Evolutionary conservation across 2,888 invertebrate species (phyloP), one percentile per base, ranked within the genome.

Genomic region (Galerucella pusilla): DNA sequence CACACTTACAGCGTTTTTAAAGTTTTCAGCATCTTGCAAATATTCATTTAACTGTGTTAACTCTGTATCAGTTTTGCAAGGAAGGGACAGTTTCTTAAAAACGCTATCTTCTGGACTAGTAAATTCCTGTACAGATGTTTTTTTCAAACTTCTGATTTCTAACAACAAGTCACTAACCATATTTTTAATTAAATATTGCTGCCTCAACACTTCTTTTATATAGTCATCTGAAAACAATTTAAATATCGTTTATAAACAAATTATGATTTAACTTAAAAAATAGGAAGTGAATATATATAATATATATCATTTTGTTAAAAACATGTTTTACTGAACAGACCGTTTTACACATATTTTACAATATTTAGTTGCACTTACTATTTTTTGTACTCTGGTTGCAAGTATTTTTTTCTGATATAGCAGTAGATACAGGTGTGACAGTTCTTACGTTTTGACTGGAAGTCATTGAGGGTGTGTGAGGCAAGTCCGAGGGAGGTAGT

Each of bases 221-320:
- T 66, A 66, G 20, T 66, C 66, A 66, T 16, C 52, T 66, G 25
- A 66, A 66, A 25, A 66, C 14, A 66, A 35, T 45, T 65, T 65
- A 5, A 35, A 35, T 35, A 5, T 4, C 35, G 5, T 35, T 35
- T 35, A 35, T 35, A 35, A 35, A 35, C 14, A 65, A 16, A 46
- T n/a, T 45, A 46, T 46, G 14, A 65, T 45, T 65, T 16, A 7
- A 63, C 16, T 16, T 16, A 66, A 28, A 28, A 61, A 14, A 61
- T 61, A 61, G 61, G n/a, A 10, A 25, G 35, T 35, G 5, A 4
- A 5, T 35, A 35, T n/a, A n/a, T n/a, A n/a, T n/a, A 4, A 35
- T 35, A 35, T 35, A 35, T 35, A 35, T 35, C 5, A 35, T 35
- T 35, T 35, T 35, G 35, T 35, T 35, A 35, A 35, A 35, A 35